These are phyloP conservation scores for Celastrina argiolus DNA, from an alignment of 2,888 invertebrate genomes.

Conservation along the genomic window DNA sequence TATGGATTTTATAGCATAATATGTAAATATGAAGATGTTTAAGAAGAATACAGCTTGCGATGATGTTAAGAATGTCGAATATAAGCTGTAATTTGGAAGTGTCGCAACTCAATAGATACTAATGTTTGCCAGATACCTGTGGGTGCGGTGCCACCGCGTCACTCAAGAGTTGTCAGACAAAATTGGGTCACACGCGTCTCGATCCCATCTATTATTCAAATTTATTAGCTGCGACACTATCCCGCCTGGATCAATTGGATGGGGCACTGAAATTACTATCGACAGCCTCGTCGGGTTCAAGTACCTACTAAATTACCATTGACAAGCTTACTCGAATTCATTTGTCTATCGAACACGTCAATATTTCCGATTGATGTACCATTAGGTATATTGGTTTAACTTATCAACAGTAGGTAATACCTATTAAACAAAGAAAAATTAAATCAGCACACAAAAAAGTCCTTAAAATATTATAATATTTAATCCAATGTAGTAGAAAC, in stretches of 20 bases:
- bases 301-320: constrained; percentile 5
- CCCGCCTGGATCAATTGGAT: constrained; percentile 14
- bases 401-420: not conserved
- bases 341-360: not conserved
- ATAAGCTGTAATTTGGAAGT: not conserved
- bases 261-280: constrained; percentile 9
- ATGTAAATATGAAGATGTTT: no score
- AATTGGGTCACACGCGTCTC: constrained; percentile 22
- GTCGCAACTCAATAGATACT: not conserved
- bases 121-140: not conserved
- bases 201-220: constrained; percentile 19
- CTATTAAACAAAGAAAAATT: no score
- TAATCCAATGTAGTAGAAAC: no score
- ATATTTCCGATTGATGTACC: not conserved
- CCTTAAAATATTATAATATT: no score
- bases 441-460: no score
- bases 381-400: not conserved
- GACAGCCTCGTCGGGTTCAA: not conserved
- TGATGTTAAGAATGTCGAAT: not conserved
- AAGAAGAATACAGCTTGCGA: no score
- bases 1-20: no score
- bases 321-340: not conserved
- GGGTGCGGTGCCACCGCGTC: not conserved
- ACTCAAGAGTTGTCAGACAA: constrained; percentile 9
- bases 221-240: constrained; percentile 19